Conservation (phyloP, 2,888 invertebrate genomes). For the Nipponacmea schrenckii region DNA sequence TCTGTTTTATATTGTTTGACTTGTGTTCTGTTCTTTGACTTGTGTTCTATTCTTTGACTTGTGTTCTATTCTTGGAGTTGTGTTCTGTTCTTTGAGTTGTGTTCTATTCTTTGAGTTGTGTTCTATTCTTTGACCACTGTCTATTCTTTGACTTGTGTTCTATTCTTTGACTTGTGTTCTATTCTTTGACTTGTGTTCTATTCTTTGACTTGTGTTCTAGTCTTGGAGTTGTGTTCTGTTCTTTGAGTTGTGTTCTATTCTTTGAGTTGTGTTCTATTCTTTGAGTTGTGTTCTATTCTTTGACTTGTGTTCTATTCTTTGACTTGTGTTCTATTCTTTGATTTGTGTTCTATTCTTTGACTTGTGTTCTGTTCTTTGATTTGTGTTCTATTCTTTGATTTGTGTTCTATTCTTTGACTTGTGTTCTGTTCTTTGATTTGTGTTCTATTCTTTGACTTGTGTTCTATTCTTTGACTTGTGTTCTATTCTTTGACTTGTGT, state of each 20-base stretch:
- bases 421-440: background rate
- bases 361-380: background rate
- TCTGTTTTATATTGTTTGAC: no score
- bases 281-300: background rate
- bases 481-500: background rate
- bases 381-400: no score
- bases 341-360: background rate
- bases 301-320: background rate
- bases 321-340: no score
- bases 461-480: background rate
- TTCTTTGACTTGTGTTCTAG: no score
- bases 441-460: background rate
- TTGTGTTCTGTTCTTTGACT: no score
- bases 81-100: background rate
- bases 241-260: background rate
- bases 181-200: background rate
- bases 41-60: no score
- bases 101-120: background rate
- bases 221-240: background rate
- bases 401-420: background rate
- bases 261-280: no score
- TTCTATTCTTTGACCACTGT: no score
- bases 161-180: background rate
- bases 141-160: background rate
- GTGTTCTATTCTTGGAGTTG: no score